These are phyloP conservation scores for Cranoglanis bouderius DNA, from an alignment of 2,113 vertebrate genomes.

Conservation along the genomic window DNA sequence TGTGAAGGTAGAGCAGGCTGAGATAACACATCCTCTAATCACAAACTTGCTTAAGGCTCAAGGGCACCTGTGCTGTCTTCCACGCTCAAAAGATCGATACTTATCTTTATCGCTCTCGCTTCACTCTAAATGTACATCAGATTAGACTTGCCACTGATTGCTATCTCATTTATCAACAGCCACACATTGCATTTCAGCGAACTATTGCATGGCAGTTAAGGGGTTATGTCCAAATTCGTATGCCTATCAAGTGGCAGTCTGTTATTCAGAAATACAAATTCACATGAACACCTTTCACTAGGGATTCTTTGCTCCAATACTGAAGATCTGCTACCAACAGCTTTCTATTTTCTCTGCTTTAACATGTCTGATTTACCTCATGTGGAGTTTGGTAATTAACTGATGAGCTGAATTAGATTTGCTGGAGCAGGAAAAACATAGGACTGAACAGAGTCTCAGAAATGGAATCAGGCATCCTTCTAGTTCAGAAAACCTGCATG, in stretches of 20 bases:
- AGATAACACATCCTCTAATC: conserved; percentile 31
- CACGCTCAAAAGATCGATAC: conserved; percentile 31
- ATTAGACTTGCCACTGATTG: conserved; percentile 30
- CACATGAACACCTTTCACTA: not conserved
- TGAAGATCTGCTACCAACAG: conserved; percentile 2
- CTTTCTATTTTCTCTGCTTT: conserved; percentile 13
- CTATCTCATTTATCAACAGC: conserved; percentile 32
- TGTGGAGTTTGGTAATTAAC: not conserved
- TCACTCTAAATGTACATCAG: conserved; percentile 30
- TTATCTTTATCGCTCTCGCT: conserved; percentile 27
- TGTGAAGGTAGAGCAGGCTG: not conserved
- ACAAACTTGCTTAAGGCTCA: conserved; percentile 33
- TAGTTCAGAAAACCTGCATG: not conserved
- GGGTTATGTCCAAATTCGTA: not conserved
- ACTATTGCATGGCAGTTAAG: not conserved
- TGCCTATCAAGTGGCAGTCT: not conserved
- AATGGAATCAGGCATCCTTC: not conserved
- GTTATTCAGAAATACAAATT: not conserved
- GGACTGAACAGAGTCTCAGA: conserved; percentile 6
- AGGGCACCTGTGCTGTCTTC: conserved; percentile 40
- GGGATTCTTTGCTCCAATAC: not conserved
- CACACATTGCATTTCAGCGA: conserved; percentile 28
- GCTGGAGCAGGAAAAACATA: not conserved
- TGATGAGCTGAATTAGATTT: conserved; percentile 30
- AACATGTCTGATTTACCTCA: conserved; percentile 7